Conservation (phyloP, 37 sponge, comb jelly and placozoan genomes). For the Theonella swinhoei region DNA sequence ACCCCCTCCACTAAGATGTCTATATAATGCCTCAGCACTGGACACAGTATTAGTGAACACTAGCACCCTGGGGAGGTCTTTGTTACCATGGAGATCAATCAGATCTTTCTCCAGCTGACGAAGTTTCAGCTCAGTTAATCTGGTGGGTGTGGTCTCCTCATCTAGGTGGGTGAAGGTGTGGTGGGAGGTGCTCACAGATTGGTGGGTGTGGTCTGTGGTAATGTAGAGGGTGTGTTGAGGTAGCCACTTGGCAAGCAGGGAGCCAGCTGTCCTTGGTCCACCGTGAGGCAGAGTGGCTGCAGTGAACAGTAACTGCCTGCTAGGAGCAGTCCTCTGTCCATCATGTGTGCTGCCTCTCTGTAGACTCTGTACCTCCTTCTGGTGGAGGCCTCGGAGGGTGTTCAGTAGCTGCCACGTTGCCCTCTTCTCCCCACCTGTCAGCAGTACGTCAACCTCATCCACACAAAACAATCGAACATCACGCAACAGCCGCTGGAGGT, state of each 20-base stretch:
- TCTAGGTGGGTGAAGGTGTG: constrained; percentile 32
- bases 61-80: constrained; percentile 13
- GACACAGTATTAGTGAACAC: constrained; percentile 54
- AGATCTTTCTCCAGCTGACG: constrained; percentile 30
- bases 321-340: not conserved
- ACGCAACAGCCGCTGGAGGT: constrained; percentile 39
- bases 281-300: constrained; percentile 78
- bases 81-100: not conserved
- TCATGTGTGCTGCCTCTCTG: not conserved
- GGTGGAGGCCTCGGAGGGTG: constrained; percentile 1
- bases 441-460: constrained; percentile 82
- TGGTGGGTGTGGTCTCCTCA: not conserved
- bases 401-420: constrained; percentile 61
- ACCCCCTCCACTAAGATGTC: constrained; percentile 2
- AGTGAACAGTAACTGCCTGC: constrained; percentile 59
- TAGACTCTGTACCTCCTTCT: not conserved
- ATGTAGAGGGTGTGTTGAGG: constrained; percentile 48
- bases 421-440: constrained; percentile 62
- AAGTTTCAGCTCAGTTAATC: not conserved
- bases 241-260: constrained; percentile 43
- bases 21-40: constrained; percentile 13
- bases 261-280: constrained; percentile 37
- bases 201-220: constrained; percentile 60
- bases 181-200: constrained; percentile 13
- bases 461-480: constrained; percentile 36